phyloP scores from a whole-genome alignment of 2,888 invertebrate species.

The Nemurella pictetii region DNA sequence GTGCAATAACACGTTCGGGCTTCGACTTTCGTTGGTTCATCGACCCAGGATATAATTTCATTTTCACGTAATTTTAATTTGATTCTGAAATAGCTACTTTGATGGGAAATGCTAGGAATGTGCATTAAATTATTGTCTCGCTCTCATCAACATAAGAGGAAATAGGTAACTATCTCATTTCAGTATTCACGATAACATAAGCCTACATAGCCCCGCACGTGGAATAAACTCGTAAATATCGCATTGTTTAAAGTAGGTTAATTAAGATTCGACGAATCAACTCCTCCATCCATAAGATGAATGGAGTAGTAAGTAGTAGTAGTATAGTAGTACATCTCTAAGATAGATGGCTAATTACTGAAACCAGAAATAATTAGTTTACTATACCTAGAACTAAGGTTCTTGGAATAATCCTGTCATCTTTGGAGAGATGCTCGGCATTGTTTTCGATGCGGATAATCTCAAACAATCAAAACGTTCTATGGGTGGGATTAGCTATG shows the following conservation, averaged over 20 bases:
- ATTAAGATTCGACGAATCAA: constrained; percentile 4
- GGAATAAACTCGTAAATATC: neutral
- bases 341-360: neutral
- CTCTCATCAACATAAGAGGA: neutral
- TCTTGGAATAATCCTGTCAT: neutral
- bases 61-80: neutral
- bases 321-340: neutral
- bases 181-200: neutral
- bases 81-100: neutral
- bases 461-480: neutral
- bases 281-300: neutral
- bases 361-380: constrained; percentile 6
- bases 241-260: constrained; percentile 32
- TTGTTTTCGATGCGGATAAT: neutral
- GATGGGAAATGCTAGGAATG: neutral
- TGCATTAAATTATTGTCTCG: neutral
- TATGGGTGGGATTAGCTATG: neutral
- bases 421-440: neutral
- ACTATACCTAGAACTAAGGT: neutral
- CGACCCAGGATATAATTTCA: neutral
- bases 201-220: too few species aligned
- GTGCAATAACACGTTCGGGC: too few species aligned
- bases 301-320: neutral
- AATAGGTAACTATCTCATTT: neutral
- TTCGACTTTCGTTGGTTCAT: neutral